Evolutionary conservation across 2,113 vertebrate genomes (phyloP).

Genomic region (Caloenas nicobarica): DNA sequence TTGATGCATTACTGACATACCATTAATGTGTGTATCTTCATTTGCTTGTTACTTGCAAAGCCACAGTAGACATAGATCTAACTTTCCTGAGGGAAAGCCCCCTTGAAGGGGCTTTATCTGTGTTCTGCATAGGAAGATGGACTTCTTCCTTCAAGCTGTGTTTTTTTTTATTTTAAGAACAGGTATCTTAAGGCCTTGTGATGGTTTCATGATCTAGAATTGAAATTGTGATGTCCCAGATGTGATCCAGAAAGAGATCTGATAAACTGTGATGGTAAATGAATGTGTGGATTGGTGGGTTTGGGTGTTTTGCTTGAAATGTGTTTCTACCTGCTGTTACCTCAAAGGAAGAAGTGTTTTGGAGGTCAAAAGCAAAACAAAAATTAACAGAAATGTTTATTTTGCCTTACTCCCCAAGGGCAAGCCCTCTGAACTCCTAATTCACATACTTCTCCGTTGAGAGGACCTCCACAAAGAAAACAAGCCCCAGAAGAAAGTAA

Average conservation of each 20-base stretch:
- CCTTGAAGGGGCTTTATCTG: neutral
- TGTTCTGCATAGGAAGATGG: neutral
- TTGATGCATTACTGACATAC: neutral
- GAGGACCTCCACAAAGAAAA: neutral
- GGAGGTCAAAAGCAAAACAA: neutral
- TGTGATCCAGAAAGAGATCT: neutral
- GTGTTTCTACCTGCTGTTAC: neutral
- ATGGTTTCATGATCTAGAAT: neutral
- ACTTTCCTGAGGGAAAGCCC: neutral
- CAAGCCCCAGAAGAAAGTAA: neutral
- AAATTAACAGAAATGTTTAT: neutral
- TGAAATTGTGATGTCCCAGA: neutral
- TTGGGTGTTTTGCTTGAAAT: neutral
- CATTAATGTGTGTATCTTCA: neutral
- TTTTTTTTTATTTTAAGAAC: neutral
- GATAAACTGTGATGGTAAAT: neutral
- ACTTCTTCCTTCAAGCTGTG: neutral
- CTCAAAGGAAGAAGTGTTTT: neutral
- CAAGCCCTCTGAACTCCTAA: neutral
- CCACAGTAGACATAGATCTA: neutral
- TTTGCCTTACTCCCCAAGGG: neutral
- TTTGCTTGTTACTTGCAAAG: neutral
- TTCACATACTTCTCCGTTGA: neutral
- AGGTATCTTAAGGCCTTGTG: neutral
- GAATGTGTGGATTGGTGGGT: neutral